Conservation (phyloP, 1,140 invertebrate species). For the Teleogryllus occipitalis region DNA sequence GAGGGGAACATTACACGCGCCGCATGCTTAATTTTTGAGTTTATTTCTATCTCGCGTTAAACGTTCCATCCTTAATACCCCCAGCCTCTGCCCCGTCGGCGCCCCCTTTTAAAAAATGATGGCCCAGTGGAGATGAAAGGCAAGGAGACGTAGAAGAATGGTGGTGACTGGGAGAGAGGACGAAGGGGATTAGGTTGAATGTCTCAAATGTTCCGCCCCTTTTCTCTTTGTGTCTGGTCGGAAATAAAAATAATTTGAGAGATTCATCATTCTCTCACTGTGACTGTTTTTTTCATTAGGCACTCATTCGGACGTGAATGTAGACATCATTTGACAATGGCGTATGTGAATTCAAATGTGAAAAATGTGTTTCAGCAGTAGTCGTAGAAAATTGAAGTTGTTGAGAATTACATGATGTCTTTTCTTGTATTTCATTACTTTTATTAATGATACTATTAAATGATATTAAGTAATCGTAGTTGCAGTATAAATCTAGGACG, state of each 20-base stretch:
- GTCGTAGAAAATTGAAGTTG: no score
- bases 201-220: neutral
- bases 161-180: neutral
- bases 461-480: no score
- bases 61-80: constrained; percentile 12
- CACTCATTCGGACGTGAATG: neutral
- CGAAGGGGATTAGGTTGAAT: neutral
- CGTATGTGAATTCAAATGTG: no score
- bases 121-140: neutral
- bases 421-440: no score
- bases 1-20: neutral
- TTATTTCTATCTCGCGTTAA: constrained; percentile 13
- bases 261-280: neutral
- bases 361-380: no score
- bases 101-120: neutral
- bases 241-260: constrained; percentile 2
- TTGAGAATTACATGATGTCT: no score
- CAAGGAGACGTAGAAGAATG: neutral
- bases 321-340: neutral
- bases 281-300: neutral
- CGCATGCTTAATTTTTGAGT: constrained; percentile 13
- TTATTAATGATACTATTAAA: no score
- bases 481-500: no score
- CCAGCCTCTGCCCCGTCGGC: neutral
- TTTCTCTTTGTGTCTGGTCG: neutral